Base-by-base conservation (phyloP, 1,140 invertebrate species). In the Heliothis subflexa region DNA sequence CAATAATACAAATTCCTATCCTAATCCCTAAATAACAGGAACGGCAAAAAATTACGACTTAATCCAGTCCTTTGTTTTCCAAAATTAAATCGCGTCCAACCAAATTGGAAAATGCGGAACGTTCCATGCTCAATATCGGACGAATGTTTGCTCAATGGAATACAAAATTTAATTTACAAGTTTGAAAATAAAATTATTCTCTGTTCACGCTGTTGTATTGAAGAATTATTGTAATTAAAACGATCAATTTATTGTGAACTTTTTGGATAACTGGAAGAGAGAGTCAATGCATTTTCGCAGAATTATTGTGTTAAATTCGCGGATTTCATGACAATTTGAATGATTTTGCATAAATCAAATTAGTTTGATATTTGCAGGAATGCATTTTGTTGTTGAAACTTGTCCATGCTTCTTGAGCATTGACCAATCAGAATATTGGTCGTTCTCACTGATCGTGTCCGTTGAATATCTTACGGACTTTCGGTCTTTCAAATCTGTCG, bases 71-170 rank as follows among this genome's bases (percentile, higher is more conserved):
- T 89, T 91, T 91, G 91, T 93, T 88, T 88, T 70, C 71, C 77
- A 81, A 89, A 91, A 91, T 92, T 88, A 87, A 91, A 90, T 89
- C 85, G 84, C 85, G 84, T 89, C 88, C 79, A 82, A 84, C 84
- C 77, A 86, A 91, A 91, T 91, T 89, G 89, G 83, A 86, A 89
- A 85, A 86, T 82, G 79, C 83, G 81, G 81, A 75, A 14, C n/a
- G 59, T 25, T 21, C n/a, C 18, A 62, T n/a, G 45, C 64, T 64
- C 54, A 71, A 71, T 71, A 47, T 55, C 45, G 47, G 68, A 57
- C 54, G 73, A 71, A 52, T 52, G 47, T 57, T 73, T 61, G 54
- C 54, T 76, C 61, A 75, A 75, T 80, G 55, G 64, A 76, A 76
- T 55, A 62, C 72, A 75, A 71, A 78, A 80, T 80, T 80, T 76